These are phyloP conservation scores for Galeruca laticollis DNA, from an alignment of 2,888 invertebrate genomes.

Conservation along the genomic window DNA sequence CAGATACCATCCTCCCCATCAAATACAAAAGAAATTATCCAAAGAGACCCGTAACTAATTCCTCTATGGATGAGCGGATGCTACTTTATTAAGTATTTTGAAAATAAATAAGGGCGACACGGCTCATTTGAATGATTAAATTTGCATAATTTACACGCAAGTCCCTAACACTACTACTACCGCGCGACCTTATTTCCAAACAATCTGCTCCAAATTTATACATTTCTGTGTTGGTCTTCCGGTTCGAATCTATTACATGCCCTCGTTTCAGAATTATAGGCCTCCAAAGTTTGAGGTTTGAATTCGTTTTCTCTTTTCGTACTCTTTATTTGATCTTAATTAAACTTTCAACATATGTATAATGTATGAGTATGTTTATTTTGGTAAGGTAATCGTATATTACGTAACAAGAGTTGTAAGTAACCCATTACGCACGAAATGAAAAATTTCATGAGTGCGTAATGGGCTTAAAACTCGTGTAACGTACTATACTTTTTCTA, in stretches of 20 bases:
- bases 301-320: too few relatives aligned
- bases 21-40: constrained; percentile 45
- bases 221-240: constrained; percentile 31
- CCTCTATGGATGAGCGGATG: constrained; percentile 39
- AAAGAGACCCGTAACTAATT: constrained; percentile 51
- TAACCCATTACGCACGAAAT: too few relatives aligned
- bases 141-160: constrained; percentile 51
- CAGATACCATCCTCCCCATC: constrained; percentile 26
- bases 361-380: too few relatives aligned
- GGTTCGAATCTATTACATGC: constrained; percentile 17
- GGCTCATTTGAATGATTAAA: constrained; percentile 55
- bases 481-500: too few relatives aligned
- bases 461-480: too few relatives aligned
- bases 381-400: too few relatives aligned
- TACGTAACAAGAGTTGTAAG: too few relatives aligned
- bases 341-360: too few relatives aligned
- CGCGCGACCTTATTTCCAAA: constrained; percentile 23
- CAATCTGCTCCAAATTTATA: constrained; percentile 39
- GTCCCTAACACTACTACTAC: constrained; percentile 19
- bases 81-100: constrained; percentile 53
- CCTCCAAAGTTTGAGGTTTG: constrained; percentile 9
- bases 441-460: too few relatives aligned
- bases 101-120: constrained; percentile 54
- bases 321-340: too few relatives aligned
- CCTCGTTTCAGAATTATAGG: too few relatives aligned